These are phyloP conservation scores for Eueides isabella DNA, from an alignment of 1,140 invertebrate genomes.

Conservation along the genomic window DNA sequence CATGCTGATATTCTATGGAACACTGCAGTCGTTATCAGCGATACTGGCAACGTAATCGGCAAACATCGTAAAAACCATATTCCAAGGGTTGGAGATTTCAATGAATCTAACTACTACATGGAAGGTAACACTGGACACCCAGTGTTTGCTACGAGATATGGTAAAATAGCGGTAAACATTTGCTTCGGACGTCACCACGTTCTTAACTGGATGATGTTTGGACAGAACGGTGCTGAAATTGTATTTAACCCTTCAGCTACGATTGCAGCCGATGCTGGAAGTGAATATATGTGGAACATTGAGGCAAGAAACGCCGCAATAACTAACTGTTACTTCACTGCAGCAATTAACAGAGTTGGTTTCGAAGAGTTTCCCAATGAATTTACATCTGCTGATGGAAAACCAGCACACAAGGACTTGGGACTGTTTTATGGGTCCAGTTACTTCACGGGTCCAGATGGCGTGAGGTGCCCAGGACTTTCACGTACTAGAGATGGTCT, in stretches of 20 bases:
- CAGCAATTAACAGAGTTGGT: constrained; percentile 98
- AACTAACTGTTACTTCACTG: constrained; percentile 97
- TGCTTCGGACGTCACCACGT: constrained; percentile 99
- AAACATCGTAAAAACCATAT: constrained; percentile 99
- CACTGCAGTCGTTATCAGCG: constrained; percentile 96
- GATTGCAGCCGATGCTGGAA: constrained; percentile 85
- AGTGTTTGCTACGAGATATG: constrained; percentile 94
- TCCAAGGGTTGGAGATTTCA: constrained; percentile 98
- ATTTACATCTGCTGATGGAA: constrained; percentile 97
- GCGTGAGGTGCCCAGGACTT: constrained; percentile 94
- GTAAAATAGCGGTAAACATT: constrained; percentile 96
- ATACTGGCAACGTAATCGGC: constrained; percentile 93
- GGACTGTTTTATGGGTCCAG: constrained; percentile 99
- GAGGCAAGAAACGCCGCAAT: constrained; percentile 98
- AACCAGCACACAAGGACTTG: constrained; percentile 95
- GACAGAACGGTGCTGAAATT: constrained; percentile 98
- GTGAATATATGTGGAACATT: constrained; percentile 98
- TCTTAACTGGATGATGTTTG: constrained; percentile 98
- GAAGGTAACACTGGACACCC: constrained; percentile 98
- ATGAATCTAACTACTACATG: constrained; percentile 99
- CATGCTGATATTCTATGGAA: constrained; percentile 97
- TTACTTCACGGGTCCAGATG: constrained; percentile 97
- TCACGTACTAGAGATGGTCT: constrained; percentile 94
- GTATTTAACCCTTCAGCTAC: constrained; percentile 99
- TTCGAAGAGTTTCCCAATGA: constrained; percentile 89